phyloP scores from a whole-genome alignment of 2,113 vertebrate genomes.

The Paradoxurus hermaphroditus region DNA sequence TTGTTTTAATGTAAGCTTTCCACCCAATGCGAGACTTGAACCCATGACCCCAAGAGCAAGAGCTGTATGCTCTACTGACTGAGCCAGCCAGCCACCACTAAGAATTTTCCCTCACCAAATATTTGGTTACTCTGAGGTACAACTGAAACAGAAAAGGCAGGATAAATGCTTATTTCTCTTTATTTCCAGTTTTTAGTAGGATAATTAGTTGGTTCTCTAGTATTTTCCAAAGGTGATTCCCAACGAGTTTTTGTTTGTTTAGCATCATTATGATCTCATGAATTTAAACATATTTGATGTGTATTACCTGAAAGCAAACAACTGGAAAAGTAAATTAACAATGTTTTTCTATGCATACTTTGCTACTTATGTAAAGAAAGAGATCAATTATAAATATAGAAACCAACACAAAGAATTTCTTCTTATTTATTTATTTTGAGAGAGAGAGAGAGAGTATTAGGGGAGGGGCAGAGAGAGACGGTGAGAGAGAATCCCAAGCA shows the following conservation, averaged over 20 bases:
- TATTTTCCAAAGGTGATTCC: background rate
- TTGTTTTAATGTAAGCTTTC: background rate
- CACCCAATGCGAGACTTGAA: background rate
- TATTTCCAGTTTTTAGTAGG: background rate
- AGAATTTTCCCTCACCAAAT: background rate
- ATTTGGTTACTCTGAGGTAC: background rate
- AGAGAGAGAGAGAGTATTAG: too few relatives aligned
- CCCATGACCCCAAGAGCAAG: background rate
- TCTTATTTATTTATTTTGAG: background rate
- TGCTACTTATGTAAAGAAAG: background rate
- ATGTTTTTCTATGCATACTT: background rate
- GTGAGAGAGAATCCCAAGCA: too few relatives aligned
- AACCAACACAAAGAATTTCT: background rate
- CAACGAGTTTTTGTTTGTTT: background rate
- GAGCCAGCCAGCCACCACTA: background rate
- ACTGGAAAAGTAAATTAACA: background rate
- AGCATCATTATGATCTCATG: background rate
- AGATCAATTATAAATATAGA: background rate
- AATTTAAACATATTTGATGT: background rate
- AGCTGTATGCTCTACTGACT: background rate
- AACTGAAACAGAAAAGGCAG: background rate
- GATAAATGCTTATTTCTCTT: background rate
- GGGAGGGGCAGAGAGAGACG: too few relatives aligned
- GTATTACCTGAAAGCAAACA: background rate
- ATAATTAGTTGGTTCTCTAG: background rate